These are phyloP conservation scores for Chaetogeoica ovagalla DNA, from an alignment of 2,888 invertebrate species.

Conservation along the genomic window DNA sequence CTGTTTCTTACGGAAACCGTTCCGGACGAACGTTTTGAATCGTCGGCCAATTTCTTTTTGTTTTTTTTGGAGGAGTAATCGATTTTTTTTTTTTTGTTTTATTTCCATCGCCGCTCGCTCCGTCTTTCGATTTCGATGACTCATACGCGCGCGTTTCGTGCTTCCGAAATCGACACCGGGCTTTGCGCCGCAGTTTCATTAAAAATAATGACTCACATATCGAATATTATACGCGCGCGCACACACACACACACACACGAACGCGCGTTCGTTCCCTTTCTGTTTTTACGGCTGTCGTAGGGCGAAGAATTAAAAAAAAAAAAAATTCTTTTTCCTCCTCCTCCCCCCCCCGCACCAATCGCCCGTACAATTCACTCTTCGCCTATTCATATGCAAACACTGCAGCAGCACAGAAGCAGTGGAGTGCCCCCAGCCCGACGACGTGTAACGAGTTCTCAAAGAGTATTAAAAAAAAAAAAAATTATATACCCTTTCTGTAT, in stretches of 20 bases:
- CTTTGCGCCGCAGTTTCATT: conserved; percentile 43
- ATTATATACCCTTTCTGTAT: conserved; percentile 41
- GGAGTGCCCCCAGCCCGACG: conserved; percentile 43
- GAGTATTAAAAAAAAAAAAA: conserved; percentile 48
- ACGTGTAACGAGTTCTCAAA: conserved; percentile 50
- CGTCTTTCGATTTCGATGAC: conserved; percentile 16
- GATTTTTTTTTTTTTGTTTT: conserved; percentile 5
- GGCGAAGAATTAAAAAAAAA: conserved; percentile 48
- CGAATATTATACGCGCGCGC: conserved; percentile 44
- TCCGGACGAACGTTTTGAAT: no score
- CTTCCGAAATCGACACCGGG: conserved; percentile 46
- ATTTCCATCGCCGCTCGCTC: not conserved
- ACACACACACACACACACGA: no score
- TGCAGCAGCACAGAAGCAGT: conserved; percentile 18
- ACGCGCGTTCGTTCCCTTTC: conserved; percentile 29
- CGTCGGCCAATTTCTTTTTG: no score
- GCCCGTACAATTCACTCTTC: no score
- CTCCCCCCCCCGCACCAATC: no score
- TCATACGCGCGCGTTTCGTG: conserved; percentile 33
- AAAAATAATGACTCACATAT: conserved; percentile 52
- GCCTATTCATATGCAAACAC: conserved; percentile 53
- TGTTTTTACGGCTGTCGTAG: conserved; percentile 15
- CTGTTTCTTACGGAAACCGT: no score
- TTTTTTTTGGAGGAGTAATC: no score
- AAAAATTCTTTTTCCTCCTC: not conserved